Conservation (phyloP, 2,888 invertebrate species). For the Chironomus tentans region DNA sequence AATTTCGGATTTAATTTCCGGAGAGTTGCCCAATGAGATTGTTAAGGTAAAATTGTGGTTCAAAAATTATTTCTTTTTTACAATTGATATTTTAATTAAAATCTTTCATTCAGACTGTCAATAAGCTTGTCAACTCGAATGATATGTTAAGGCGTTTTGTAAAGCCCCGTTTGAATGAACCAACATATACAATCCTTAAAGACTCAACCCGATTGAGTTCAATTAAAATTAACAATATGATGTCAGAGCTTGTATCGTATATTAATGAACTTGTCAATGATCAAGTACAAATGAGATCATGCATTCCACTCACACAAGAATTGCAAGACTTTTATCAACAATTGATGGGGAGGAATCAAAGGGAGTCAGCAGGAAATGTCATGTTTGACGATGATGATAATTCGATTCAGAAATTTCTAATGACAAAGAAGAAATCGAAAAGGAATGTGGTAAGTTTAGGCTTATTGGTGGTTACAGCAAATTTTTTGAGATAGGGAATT, state of each 20-base stretch:
- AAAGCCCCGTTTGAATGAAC: not conserved
- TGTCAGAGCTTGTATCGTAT: constrained; percentile 34
- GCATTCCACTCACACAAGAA: constrained; percentile 36
- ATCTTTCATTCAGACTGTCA: not conserved
- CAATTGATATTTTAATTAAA: not conserved
- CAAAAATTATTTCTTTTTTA: not conserved
- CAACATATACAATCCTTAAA: not conserved
- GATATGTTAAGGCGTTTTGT: not conserved
- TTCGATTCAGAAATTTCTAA: constrained; percentile 1
- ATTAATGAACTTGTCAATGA: constrained; percentile 38
- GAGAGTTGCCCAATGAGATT: constrained; percentile 34
- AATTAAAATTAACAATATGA: constrained; percentile 34
- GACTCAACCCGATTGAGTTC: constrained; percentile 9
- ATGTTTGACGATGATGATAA: constrained; percentile 9
- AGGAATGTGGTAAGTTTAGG: constrained; percentile 19
- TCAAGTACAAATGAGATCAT: constrained; percentile 32
- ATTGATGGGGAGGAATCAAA: constrained; percentile 31
- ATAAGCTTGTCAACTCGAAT: constrained; percentile 11
- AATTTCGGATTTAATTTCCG: constrained; percentile 33
- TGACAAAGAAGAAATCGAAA: not conserved
- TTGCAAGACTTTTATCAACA: constrained; percentile 36
- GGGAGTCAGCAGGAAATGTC: not conserved
- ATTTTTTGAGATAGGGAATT: no score
- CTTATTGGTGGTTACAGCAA: no score
- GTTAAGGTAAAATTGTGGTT: constrained; percentile 33